Conservation (phyloP, 2,888 invertebrate species). For the Argyresthia albistria region DNA sequence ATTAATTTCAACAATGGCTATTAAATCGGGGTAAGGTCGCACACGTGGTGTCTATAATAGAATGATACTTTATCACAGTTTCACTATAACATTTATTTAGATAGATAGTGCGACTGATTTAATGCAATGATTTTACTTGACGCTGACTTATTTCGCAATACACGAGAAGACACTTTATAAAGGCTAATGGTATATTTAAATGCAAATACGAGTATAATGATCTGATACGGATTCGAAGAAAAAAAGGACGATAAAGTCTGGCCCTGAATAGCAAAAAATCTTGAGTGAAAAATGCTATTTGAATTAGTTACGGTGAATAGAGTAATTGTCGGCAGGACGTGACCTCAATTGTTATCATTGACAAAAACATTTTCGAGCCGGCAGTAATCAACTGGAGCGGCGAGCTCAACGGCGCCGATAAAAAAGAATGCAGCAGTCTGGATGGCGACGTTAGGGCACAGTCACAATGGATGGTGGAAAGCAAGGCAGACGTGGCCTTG, state of each 20-base stretch:
- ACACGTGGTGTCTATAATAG: conserved; percentile 21
- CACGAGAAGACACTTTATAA: too few relatives aligned
- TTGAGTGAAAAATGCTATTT: background rate
- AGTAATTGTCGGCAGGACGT: background rate
- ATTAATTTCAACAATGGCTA: conserved; percentile 28
- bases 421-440: conserved; percentile 22
- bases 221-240: too few relatives aligned
- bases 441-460: conserved; percentile 37
- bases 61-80: too few relatives aligned
- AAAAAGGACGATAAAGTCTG: background rate
- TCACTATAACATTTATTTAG: too few relatives aligned
- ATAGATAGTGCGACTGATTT: too few relatives aligned
- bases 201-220: too few relatives aligned
- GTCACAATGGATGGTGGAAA: conserved; percentile 23
- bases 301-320: background rate
- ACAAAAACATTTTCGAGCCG: conserved; percentile 11
- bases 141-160: too few relatives aligned
- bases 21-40: conserved; percentile 45
- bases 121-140: background rate
- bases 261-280: background rate
- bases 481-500: too few relatives aligned
- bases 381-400: conserved; percentile 19
- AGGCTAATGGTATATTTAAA: too few relatives aligned
- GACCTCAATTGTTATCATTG: background rate
- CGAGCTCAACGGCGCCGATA: conserved; percentile 20